These are phyloP conservation scores for Apis florea DNA, from an alignment of 1,140 invertebrate species.

Conservation along the genomic window DNA sequence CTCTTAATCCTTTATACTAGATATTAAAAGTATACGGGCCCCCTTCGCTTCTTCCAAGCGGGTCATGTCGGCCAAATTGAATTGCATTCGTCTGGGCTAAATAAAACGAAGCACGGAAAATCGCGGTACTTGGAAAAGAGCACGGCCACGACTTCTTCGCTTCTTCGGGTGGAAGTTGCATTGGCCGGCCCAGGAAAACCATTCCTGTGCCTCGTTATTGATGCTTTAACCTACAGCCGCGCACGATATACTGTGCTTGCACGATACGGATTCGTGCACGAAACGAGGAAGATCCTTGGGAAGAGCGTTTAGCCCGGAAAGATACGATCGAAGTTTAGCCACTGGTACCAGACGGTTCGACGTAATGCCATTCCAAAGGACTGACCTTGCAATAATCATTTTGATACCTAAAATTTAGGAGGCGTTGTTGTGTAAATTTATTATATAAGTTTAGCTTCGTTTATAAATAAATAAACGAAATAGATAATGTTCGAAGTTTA, in stretches of 20 bases:
- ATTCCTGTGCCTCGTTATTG: conserved; percentile 46
- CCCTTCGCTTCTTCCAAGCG: not conserved
- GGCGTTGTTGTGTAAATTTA: too few relatives aligned
- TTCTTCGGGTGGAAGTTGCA: conserved; percentile 6
- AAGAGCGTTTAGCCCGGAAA: conserved; percentile 49
- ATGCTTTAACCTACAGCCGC: conserved; percentile 40
- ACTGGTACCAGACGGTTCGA: conserved; percentile 36
- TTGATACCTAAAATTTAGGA: not conserved
- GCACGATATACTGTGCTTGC: conserved; percentile 44
- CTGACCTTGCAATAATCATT: conserved; percentile 4
- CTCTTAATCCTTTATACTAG: too few relatives aligned
- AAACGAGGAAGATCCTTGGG: conserved; percentile 46
- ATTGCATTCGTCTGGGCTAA: not conserved
- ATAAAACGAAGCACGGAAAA: not conserved
- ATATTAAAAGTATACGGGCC: not conserved
- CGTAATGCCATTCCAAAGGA: conserved; percentile 31
- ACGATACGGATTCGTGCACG: conserved; percentile 37
- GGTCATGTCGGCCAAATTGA: not conserved
- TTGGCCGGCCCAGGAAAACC: conserved; percentile 33
- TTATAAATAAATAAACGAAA: too few relatives aligned
- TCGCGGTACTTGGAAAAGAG: not conserved
- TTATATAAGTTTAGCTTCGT: too few relatives aligned
- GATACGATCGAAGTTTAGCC: conserved; percentile 62
- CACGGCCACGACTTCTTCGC: not conserved
- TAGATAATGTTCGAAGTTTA: too few relatives aligned